These are phyloP conservation scores for Brachyalestes nurse DNA, from an alignment of 2,797 vertebrate genomes.

Conservation along the genomic window DNA sequence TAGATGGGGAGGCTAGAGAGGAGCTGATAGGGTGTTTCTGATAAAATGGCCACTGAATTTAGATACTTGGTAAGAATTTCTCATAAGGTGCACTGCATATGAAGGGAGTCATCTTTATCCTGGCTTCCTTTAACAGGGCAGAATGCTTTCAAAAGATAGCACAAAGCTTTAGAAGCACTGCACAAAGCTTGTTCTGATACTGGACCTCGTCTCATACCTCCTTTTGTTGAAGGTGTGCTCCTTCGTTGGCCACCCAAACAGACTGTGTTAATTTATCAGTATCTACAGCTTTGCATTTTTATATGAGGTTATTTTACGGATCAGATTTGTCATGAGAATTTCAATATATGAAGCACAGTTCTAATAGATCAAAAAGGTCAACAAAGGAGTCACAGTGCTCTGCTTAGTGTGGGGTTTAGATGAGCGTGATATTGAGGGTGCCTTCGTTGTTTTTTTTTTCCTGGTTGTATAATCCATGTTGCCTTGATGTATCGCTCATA, in stretches of 20 bases:
- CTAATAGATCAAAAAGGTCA: not conserved
- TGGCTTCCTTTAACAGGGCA: not conserved
- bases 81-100: no score
- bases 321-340: not conserved
- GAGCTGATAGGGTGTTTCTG: not conserved
- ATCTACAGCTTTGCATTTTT: not conserved
- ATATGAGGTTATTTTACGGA: not conserved
- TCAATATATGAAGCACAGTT: constrained; percentile 35
- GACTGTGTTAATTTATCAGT: not conserved
- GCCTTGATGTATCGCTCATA: constrained; percentile 68
- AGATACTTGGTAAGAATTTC: not conserved
- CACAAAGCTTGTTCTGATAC: not conserved
- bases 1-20: no score
- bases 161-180: not conserved
- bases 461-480: constrained; percentile 67
- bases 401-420: constrained; percentile 47
- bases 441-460: constrained; percentile 69
- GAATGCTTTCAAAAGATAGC: not conserved
- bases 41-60: not conserved
- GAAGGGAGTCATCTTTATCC: no score
- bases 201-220: constrained; percentile 57
- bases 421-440: constrained; percentile 63
- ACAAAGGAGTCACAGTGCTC: constrained; percentile 18
- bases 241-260: constrained; percentile 24
- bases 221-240: constrained; percentile 36